Conservation (phyloP, 2,888 invertebrate genomes). For the Monopis laevigella region DNA sequence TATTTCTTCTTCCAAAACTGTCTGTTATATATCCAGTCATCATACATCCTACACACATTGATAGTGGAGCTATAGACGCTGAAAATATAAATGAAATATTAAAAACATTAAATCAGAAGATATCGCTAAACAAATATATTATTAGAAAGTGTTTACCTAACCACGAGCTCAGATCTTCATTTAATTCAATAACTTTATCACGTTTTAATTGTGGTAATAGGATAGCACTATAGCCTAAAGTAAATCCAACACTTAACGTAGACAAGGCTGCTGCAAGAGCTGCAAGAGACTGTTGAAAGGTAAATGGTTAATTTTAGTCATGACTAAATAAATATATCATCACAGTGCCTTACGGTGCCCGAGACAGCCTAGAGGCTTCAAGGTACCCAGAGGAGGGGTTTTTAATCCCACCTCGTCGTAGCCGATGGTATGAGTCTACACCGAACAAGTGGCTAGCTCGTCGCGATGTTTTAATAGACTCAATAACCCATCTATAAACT, state of each 20-base stretch:
- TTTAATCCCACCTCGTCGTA: too few relatives aligned
- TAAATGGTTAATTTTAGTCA: too few relatives aligned
- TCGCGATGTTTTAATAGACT: too few relatives aligned
- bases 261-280: constrained; percentile 28
- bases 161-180: constrained; percentile 31
- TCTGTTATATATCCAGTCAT: constrained; percentile 33
- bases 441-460: too few relatives aligned
- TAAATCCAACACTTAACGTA: constrained; percentile 28
- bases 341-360: too few relatives aligned
- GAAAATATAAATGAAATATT: constrained; percentile 20
- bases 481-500: too few relatives aligned
- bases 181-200: constrained; percentile 28
- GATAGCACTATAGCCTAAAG: constrained; percentile 31
- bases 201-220: constrained; percentile 29
- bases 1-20: constrained; percentile 29
- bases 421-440: too few relatives aligned
- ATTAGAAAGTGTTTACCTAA: constrained; percentile 27
- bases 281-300: constrained; percentile 21
- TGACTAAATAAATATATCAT: constrained; percentile 5
- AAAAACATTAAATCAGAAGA: not conserved
- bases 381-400: too few relatives aligned
- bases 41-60: constrained; percentile 33
- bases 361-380: too few relatives aligned
- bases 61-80: constrained; percentile 31
- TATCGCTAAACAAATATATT: not conserved